Evolutionary conservation across 2,797 vertebrate genomes (phyloP), one percentile per base, ranked within the genome.

Genomic region (Rallus crepitans): DNA sequence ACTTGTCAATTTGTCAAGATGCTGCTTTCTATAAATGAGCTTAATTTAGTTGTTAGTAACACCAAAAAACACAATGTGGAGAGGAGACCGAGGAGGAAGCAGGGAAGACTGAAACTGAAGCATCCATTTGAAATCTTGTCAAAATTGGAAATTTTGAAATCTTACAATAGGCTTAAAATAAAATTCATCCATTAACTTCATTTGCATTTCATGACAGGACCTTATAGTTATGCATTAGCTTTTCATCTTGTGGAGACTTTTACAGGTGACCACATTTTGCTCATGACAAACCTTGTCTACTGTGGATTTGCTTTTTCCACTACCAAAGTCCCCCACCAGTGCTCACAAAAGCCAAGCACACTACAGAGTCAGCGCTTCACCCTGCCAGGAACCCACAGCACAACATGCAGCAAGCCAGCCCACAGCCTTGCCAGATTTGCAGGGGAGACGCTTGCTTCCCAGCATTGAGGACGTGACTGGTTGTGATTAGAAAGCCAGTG

Each of bases 21-120:
- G 82, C 31, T 89, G 28, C 31, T 89, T 85, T 77, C 81, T 87
- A 82, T 40, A 94, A 87, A 91, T 73, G 23, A 89, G 55, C 33
- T 70, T 92, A 85, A 95, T 85, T 91, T 91, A 66, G 75, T 53
- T 85, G 82, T 68, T 96, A 93, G 78, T 96, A 91, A 71, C 60
- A 73, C 20, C 23, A 71, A 68, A 82, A 87, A 30, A 1, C 40
- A 57, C 9, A 19, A 11, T 28, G 17, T 50, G 57, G 77, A 68
- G 73, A 76, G 25, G 50, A 86, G 48, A 45, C 24, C 12, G 57
- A 89, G 77, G 25, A 82, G 56, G 65, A 39, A 84, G 25, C 33
- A 33, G 3, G 61, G 48, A 78, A 50, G 33, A 7, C 17, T 45
- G 42, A 45, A n/a, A 19, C 27, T 37, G 56, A 82, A 89, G 68